These are phyloP conservation scores for Mamestra brassicae DNA, from an alignment of 2,888 invertebrate genomes.

Conservation along the genomic window DNA sequence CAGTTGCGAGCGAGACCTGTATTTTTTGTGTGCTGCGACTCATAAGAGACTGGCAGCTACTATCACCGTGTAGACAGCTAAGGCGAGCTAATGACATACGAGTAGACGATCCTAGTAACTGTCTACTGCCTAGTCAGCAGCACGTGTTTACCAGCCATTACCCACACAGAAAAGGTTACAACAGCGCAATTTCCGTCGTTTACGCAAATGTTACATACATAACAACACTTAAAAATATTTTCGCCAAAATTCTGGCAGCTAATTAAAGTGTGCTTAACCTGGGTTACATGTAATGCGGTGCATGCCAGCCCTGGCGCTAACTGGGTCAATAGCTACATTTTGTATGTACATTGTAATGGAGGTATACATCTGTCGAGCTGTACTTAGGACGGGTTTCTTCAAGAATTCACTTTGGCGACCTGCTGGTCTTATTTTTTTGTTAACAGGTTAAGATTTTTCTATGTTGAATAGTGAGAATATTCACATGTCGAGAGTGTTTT, in stretches of 20 bases:
- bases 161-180: too few relatives aligned
- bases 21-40: too few relatives aligned
- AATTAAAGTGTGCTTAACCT: conserved; percentile 51
- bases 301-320: conserved; percentile 50
- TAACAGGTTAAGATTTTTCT: neutral
- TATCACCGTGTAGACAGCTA: too few relatives aligned
- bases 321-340: conserved; percentile 61
- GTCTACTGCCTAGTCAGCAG: too few relatives aligned
- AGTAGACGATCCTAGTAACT: too few relatives aligned
- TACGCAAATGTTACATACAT: conserved; percentile 26
- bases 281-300: conserved; percentile 48
- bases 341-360: conserved; percentile 65
- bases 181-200: conserved; percentile 38
- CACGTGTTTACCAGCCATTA: too few relatives aligned
- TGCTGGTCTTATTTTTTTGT: conserved; percentile 13
- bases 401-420: conserved; percentile 47
- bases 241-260: conserved; percentile 29
- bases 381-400: conserved; percentile 46
- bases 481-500: neutral
- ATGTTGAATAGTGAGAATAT: neutral
- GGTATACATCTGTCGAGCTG: conserved; percentile 49
- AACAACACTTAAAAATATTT: conserved; percentile 41
- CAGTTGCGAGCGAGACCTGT: too few relatives aligned
- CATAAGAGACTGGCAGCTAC: too few relatives aligned
- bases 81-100: too few relatives aligned